Evolutionary conservation across 2,113 vertebrate species (phyloP).

Genomic region (Lepus americanus): DNA sequence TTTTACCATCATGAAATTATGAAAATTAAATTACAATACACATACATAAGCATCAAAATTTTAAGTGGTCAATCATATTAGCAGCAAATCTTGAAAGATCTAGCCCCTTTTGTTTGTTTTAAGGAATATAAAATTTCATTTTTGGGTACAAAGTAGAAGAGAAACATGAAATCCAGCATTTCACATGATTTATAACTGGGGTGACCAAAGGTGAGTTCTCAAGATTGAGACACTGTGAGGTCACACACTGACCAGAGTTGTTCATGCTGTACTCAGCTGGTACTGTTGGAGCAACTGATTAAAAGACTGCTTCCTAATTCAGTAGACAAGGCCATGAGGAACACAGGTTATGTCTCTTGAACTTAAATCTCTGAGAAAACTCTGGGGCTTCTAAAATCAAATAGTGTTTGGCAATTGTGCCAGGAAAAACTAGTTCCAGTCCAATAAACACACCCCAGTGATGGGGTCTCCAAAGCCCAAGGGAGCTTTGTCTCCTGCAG

Average conservation of each 20-base stretch:
- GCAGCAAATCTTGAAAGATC: neutral
- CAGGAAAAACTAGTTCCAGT: conserved; percentile 4
- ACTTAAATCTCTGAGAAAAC: neutral
- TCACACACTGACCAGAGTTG: neutral
- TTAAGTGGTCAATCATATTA: neutral
- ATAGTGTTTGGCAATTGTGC: neutral
- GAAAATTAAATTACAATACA: neutral
- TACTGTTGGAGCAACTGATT: neutral
- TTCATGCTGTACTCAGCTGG: neutral
- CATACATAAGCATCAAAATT: neutral
- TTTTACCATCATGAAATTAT: neutral
- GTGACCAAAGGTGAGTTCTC: neutral
- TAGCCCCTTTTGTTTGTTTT: neutral
- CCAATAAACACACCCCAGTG: neutral
- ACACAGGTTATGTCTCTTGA: neutral
- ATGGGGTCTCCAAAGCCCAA: no score
- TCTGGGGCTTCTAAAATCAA: neutral
- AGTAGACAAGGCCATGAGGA: neutral
- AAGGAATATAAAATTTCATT: neutral
- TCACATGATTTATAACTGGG: neutral
- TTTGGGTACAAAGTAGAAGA: neutral
- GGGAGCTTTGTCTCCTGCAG: no score
- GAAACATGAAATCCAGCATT: neutral
- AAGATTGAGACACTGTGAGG: neutral
- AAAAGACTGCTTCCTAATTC: neutral